Conservation (phyloP, 2,888 invertebrate species). For the Masnerella sp. region DNA sequence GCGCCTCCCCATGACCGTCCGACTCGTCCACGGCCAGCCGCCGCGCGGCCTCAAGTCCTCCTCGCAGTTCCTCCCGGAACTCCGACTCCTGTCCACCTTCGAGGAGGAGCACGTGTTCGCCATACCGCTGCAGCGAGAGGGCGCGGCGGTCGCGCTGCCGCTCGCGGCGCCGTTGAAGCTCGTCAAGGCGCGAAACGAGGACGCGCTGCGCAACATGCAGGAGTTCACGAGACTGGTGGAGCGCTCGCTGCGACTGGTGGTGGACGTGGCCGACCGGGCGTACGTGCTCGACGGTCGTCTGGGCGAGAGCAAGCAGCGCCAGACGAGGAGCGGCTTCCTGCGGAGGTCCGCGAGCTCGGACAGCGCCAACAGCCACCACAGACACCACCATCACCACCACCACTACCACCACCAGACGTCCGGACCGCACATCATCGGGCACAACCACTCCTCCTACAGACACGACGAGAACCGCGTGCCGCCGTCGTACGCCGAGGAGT, state of each 20-base stretch:
- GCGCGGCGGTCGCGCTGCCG: conserved; percentile 89
- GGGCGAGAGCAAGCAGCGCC: conserved; percentile 80
- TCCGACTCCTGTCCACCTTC: conserved; percentile 89
- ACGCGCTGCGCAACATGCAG: conserved; percentile 82
- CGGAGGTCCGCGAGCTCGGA: conserved; percentile 88
- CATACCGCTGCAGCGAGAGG: conserved; percentile 88
- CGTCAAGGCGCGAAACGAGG: conserved; percentile 89
- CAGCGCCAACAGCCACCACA: conserved; percentile 79
- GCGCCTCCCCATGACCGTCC: conserved; percentile 93
- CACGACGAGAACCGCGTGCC: conserved; percentile 80
- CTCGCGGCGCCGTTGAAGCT: conserved; percentile 91
- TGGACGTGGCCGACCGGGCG: conserved; percentile 88
- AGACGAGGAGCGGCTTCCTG: conserved; percentile 77
- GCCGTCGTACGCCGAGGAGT: conserved; percentile 84
- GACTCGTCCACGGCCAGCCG: conserved; percentile 93
- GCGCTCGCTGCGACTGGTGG: conserved; percentile 85
- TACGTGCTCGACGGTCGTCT: conserved; percentile 90
- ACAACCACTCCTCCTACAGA: conserved; percentile 79
- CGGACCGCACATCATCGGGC: conserved; percentile 72
- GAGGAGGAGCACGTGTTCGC: conserved; percentile 93
- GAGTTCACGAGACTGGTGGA: conserved; percentile 89
- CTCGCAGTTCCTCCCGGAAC: conserved; percentile 89
- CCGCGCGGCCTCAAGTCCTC: conserved; percentile 91
- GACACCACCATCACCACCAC: conserved; percentile 77
- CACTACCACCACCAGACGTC: conserved; percentile 79